phyloP scores from a whole-genome alignment of 2,888 invertebrate species.

The Tyria jacobaeae region DNA sequence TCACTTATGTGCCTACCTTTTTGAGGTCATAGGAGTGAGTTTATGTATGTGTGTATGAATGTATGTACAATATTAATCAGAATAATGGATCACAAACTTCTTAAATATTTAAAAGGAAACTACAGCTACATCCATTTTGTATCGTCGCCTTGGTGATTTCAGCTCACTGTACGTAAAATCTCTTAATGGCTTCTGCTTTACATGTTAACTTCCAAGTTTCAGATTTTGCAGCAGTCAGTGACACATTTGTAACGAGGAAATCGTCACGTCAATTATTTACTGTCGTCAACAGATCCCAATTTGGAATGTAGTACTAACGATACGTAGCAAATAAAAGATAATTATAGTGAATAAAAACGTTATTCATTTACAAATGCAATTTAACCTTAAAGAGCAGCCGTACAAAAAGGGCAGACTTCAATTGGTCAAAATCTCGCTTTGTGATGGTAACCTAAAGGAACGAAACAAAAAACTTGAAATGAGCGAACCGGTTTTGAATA shows the following conservation, averaged over 20 bases:
- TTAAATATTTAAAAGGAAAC: too few species aligned
- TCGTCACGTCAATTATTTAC: conserved; percentile 35
- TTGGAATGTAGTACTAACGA: conserved; percentile 16
- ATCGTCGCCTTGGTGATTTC: too few species aligned
- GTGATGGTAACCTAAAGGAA: too few species aligned
- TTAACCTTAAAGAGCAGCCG: neutral
- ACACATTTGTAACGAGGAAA: conserved; percentile 29
- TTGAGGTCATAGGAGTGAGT: too few species aligned
- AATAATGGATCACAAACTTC: too few species aligned
- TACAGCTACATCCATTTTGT: too few species aligned
- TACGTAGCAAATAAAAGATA: conserved; percentile 19
- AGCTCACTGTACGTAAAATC: too few species aligned
- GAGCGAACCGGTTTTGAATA: conserved; percentile 18
- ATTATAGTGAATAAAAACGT: conserved; percentile 21
- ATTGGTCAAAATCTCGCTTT: too few species aligned
- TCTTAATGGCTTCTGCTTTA: conserved; percentile 19
- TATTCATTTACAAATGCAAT: conserved; percentile 9
- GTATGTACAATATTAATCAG: too few species aligned
- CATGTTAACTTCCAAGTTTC: conserved; percentile 4
- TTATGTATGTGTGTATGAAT: too few species aligned
- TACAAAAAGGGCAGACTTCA: neutral
- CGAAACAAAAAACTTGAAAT: conserved; percentile 6
- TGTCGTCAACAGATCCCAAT: conserved; percentile 21
- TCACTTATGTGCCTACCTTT: too few species aligned
- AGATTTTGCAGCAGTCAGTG: conserved; percentile 12